A percentile compares a stretch with the other conserved stretches of the same genome.
phyloP scores from a whole-genome alignment of 2,113 vertebrate species.

The Columbina picui region DNA sequence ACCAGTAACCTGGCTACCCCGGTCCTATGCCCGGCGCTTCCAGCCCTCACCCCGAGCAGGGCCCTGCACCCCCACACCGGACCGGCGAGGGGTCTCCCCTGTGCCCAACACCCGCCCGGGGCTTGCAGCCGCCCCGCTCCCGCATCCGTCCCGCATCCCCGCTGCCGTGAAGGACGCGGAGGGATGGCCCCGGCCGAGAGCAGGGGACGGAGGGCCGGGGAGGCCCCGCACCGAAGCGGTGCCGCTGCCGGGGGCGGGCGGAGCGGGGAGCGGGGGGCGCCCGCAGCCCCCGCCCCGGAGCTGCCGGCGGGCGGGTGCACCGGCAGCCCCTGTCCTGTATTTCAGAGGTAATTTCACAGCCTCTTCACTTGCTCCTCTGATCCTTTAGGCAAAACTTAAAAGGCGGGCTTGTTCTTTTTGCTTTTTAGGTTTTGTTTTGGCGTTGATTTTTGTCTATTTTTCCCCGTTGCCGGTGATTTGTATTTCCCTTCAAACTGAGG shows the following conservation, averaged over 20 bases:
- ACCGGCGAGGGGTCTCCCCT: no score
- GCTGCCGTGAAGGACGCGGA: no score
- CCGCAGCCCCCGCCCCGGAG: accelerated
- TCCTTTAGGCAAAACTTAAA: neutral
- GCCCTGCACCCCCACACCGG: no score
- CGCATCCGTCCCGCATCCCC: no score
- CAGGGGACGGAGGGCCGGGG: no score
- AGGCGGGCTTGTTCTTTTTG: neutral
- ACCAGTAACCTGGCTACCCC: no score
- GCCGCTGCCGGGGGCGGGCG: no score
- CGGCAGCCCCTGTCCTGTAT: no score
- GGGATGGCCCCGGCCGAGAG: no score
- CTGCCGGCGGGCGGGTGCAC: neutral
- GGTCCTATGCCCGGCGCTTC: neutral
- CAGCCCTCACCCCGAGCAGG: neutral
- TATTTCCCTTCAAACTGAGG: neutral
- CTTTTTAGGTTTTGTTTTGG: neutral
- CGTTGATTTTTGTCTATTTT: no score
- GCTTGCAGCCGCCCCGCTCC: no score
- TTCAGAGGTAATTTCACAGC: neutral
- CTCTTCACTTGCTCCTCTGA: neutral
- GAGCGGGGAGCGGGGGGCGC: neutral
- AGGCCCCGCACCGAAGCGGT: neutral
- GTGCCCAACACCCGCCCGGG: no score
- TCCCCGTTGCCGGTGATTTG: accelerated